These are phyloP conservation scores for Sclerodermus sp. DNA, from an alignment of 2,888 invertebrate species.

Conservation along the genomic window DNA sequence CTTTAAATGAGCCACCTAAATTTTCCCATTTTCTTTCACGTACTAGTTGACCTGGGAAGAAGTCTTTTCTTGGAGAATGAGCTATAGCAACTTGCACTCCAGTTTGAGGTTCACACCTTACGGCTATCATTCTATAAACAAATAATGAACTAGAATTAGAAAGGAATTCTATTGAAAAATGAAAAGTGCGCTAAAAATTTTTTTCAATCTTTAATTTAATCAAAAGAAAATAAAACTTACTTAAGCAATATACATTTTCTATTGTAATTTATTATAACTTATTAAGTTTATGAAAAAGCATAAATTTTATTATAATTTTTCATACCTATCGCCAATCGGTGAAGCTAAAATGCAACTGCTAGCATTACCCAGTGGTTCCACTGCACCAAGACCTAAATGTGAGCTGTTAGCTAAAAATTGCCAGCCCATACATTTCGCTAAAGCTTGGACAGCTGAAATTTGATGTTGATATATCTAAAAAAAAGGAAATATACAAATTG, in stretches of 20 bases:
- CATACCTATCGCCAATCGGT: conserved; percentile 75
- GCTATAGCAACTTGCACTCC: conserved; percentile 89
- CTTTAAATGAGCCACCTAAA: conserved; percentile 88
- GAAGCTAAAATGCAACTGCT: conserved; percentile 89
- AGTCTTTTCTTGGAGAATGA: conserved; percentile 84
- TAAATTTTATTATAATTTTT: not conserved
- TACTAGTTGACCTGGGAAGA: conserved; percentile 83
- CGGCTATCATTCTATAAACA: conserved; percentile 73
- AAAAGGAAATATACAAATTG: no score
- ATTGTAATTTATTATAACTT: not conserved
- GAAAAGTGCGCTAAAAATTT: not conserved
- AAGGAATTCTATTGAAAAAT: no score
- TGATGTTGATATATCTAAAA: conserved; percentile 96
- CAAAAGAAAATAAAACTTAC: not conserved
- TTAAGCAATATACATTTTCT: not conserved
- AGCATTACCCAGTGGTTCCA: conserved; percentile 90
- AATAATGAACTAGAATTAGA: not conserved
- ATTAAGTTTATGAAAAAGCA: not conserved
- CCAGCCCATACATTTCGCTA: conserved; percentile 96
- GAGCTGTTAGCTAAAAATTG: conserved; percentile 86
- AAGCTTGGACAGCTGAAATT: conserved; percentile 84
- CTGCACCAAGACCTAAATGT: conserved; percentile 85
- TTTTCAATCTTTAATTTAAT: not conserved
- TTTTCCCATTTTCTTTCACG: conserved; percentile 93
- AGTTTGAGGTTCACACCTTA: conserved; percentile 83